A percentile compares a stretch with the other conserved stretches of the same genome.
Conservation (phyloP, 2,888 invertebrate genomes). For the Cepaea hortensis region DNA sequence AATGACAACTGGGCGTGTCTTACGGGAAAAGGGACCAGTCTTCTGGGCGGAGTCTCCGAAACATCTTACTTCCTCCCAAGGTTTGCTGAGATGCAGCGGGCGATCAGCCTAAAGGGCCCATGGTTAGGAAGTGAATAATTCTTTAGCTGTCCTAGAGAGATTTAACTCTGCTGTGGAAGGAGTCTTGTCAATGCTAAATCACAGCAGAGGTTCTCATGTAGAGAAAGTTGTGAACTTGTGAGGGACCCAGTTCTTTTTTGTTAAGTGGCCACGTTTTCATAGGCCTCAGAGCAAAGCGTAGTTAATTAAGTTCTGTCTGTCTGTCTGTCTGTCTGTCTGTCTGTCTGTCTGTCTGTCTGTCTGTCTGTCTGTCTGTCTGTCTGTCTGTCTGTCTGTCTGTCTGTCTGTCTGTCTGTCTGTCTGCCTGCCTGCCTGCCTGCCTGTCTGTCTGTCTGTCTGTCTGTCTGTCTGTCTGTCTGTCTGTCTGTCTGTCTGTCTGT, state of each 20-base stretch:
- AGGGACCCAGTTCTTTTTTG: no score
- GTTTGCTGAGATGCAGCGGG: neutral
- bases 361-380: neutral
- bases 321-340: neutral
- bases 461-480: neutral
- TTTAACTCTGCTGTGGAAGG: conserved; percentile 14
- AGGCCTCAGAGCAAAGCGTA: no score
- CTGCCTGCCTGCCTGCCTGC: neutral
- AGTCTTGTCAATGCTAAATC: conserved; percentile 20
- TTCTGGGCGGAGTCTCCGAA: neutral
- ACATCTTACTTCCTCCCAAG: conserved; percentile 2
- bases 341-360: neutral
- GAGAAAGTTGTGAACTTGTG: neutral
- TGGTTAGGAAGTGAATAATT: conserved; percentile 6
- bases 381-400: neutral
- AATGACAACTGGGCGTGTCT: conserved; percentile 14
- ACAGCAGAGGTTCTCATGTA: neutral
- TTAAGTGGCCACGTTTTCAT: no score
- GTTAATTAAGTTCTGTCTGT: neutral
- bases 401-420: neutral
- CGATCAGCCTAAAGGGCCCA: neutral
- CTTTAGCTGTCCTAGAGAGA: conserved; percentile 1
- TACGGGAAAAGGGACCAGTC: neutral
- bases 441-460: neutral
- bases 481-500: neutral